Evolutionary conservation across 2,113 vertebrate species (phyloP).

Genomic region (Eublepharis macularius): DNA sequence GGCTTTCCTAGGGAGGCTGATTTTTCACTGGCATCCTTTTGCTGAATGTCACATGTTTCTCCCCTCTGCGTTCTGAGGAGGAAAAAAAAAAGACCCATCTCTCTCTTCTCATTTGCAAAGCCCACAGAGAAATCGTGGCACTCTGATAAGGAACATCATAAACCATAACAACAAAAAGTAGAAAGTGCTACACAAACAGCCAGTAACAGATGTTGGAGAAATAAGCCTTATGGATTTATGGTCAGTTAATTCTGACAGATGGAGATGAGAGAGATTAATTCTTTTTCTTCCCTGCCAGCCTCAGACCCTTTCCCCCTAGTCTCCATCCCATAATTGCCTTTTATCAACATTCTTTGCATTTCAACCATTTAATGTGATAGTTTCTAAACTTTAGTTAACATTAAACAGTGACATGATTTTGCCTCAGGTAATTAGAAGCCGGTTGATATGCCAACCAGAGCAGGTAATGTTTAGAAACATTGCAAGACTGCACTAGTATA

Average conservation of each 20-base stretch:
- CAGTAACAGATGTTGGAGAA: constrained; percentile 1
- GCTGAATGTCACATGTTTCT: too few species aligned
- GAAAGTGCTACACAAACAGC: not conserved
- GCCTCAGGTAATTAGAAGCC: not conserved
- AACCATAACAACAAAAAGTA: not conserved
- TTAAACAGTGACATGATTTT: not conserved
- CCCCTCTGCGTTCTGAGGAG: not conserved
- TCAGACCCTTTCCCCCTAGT: not conserved
- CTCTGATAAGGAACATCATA: not conserved
- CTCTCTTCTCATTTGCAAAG: not conserved
- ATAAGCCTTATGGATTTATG: constrained; percentile 12
- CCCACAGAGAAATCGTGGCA: not conserved
- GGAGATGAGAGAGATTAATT: not conserved
- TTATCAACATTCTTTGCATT: constrained; percentile 3
- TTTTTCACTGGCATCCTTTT: not conserved
- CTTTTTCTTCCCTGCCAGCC: not conserved
- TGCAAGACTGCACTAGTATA: not conserved
- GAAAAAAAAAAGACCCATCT: not conserved
- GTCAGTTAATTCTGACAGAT: not conserved
- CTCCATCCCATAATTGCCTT: not conserved
- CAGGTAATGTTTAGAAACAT: fast-evolving
- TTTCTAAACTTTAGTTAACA: not conserved
- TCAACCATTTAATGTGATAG: not conserved
- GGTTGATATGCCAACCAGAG: not conserved
- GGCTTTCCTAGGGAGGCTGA: not conserved